A percentile compares a stretch with the other conserved stretches of the same genome.
phyloP scores from a whole-genome alignment of 2,797 vertebrate genomes.

The Sus cebifrons region DNA sequence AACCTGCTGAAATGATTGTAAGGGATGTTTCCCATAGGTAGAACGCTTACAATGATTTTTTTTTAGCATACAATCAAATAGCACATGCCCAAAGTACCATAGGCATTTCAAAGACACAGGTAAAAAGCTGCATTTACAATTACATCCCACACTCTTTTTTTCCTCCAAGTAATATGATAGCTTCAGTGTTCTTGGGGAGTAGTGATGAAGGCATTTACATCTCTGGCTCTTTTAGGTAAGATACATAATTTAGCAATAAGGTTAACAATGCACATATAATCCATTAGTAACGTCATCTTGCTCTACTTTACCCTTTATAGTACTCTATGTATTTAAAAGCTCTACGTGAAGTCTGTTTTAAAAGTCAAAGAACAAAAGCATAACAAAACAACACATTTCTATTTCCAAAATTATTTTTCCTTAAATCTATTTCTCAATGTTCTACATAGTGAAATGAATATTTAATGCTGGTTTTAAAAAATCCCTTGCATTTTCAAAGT shows the following conservation, averaged over 20 bases:
- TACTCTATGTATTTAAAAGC: conserved; percentile 54
- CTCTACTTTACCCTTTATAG: conserved; percentile 44
- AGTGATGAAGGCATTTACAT: conserved; percentile 67
- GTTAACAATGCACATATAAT: conserved; percentile 72
- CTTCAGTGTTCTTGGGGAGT: conserved; percentile 34
- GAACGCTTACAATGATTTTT: conserved; percentile 39
- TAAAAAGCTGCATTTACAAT: conserved; percentile 59
- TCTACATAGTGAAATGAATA: conserved; percentile 53
- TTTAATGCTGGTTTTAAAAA: conserved; percentile 37
- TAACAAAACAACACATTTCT: conserved; percentile 50
- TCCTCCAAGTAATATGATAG: conserved; percentile 10
- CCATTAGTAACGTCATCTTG: conserved; percentile 52
- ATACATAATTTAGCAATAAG: conserved; percentile 80
- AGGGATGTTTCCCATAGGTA: conserved; percentile 50
- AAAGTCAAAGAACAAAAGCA: conserved; percentile 61
- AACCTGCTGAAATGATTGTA: conserved; percentile 43
- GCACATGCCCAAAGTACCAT: conserved; percentile 41
- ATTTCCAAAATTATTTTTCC: conserved; percentile 60
- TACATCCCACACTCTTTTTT: not conserved
- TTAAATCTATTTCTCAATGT: conserved; percentile 7
- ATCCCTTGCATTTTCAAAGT: conserved; percentile 14
- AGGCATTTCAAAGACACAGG: conserved; percentile 65
- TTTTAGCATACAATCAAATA: conserved; percentile 24
- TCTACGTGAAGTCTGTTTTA: conserved; percentile 29
- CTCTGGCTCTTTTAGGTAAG: conserved; percentile 73